Base-by-base conservation (phyloP, 2,888 invertebrate species). In the Pachymerium ferrugineum region DNA sequence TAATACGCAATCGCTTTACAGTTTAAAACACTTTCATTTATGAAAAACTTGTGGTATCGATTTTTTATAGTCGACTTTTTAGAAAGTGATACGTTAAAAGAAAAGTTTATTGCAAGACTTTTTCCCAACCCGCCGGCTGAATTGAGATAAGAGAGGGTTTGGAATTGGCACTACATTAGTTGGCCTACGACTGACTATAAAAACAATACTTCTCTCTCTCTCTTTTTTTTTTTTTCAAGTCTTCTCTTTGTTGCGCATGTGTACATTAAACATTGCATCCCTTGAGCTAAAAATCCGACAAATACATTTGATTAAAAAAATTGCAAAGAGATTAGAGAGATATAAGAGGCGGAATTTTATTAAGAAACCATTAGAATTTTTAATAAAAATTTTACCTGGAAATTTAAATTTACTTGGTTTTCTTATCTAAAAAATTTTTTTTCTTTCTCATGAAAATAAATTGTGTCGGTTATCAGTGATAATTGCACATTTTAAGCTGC, bases 31-130 rank as follows among this genome's bases (percentile, higher is more conserved):
- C n/a, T n/a, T n/a, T n/a, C n/a, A n/a, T n/a, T n/a, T n/a, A n/a
- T n/a, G n/a, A n/a, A n/a, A n/a, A n/a, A n/a, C n/a, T n/a, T n/a
- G 2, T 38, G 38, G n/a, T 16, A 19, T 47, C n/a, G n/a, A n/a
- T 47, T n/a, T 16, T 1, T 3, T 14, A 8, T 16, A 8, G n/a
- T 16, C 22, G 47, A 47, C 47, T 4, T 47, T 47, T 2, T n/a
- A n/a, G 47, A 47, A 47, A 47, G 47, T 47, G 47, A 47, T 47
- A 47, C 16, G 47, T 22, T 47, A 47, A 47, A 47, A 47, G 47
- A 47, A 47, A 47, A 47, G 47, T 47, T 47, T 16, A 47, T 47
- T 16, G 19, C 16, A 47, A 47, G 47, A 47, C 1, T 47, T 47
- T 47, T 16, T 14, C 22, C 47, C 3, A 4, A 16, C 47, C 47